These are phyloP conservation scores for Tetrapedia diversipes DNA, from an alignment of 2,888 invertebrate genomes.

Conservation along the genomic window DNA sequence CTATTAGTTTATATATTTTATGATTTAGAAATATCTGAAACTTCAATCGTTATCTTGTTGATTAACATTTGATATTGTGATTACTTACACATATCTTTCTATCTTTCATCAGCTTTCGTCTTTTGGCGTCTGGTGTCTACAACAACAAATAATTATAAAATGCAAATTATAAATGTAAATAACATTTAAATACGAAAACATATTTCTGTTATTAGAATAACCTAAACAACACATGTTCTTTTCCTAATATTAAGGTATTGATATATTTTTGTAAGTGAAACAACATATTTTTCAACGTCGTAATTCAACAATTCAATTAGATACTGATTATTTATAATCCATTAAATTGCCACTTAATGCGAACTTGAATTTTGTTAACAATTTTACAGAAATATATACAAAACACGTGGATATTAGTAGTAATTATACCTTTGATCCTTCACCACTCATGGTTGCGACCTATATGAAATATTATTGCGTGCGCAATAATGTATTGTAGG, in stretches of 20 bases:
- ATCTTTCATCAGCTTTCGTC: slow-evolving; percentile 90
- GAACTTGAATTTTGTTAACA: neutral
- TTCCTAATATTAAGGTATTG: neutral
- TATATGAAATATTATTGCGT: neutral
- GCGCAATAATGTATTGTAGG: neutral
- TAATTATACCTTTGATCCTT: neutral
- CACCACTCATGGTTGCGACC: neutral
- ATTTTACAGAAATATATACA: neutral
- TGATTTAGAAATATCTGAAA: no score
- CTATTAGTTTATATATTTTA: no score
- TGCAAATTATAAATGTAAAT: neutral
- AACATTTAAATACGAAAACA: neutral
- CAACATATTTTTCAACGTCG: neutral
- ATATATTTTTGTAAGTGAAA: neutral
- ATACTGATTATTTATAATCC: neutral
- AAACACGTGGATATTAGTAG: neutral
- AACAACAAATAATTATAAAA: slow-evolving; percentile 75
- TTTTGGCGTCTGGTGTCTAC: slow-evolving; percentile 93
- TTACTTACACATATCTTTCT: slow-evolving; percentile 86
- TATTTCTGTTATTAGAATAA: neutral
- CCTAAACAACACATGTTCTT: neutral
- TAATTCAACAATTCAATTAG: neutral
- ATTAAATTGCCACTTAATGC: neutral
- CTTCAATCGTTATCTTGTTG: no score
- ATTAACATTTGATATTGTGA: no score